Conservation (phyloP, 2,888 invertebrate species). For the Acronicta alni region DNA sequence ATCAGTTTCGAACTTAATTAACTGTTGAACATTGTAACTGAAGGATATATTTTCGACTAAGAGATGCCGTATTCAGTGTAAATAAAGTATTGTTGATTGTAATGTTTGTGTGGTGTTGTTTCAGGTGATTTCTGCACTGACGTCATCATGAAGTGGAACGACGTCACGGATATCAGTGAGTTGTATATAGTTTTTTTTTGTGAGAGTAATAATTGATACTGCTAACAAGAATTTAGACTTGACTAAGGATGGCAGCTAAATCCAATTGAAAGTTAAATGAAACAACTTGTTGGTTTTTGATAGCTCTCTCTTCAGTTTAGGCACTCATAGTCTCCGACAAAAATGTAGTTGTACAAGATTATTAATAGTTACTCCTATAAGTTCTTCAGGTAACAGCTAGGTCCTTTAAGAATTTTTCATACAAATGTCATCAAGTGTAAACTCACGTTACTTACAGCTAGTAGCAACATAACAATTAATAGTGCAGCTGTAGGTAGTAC, state of each 20-base stretch:
- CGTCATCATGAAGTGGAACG: constrained; percentile 89
- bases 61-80: neutral
- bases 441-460: no score
- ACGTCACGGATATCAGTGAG: constrained; percentile 87
- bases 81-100: constrained; percentile 11
- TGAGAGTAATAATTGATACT: no score
- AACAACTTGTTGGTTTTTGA: no score
- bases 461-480: neutral
- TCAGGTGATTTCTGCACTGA: constrained; percentile 85
- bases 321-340: no score
- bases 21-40: neutral
- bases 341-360: no score
- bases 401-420: no score
- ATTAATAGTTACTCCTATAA: no score
- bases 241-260: neutral
- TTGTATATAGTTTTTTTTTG: constrained; percentile 42
- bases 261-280: neutral
- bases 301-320: no score
- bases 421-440: neutral
- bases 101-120: constrained; percentile 62
- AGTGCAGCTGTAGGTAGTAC: no score
- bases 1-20: no score
- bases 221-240: neutral
- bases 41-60: neutral
- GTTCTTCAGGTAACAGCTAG: no score